phyloP scores from a whole-genome alignment of 1,140 invertebrate genomes.

The Drosophila burlai region DNA sequence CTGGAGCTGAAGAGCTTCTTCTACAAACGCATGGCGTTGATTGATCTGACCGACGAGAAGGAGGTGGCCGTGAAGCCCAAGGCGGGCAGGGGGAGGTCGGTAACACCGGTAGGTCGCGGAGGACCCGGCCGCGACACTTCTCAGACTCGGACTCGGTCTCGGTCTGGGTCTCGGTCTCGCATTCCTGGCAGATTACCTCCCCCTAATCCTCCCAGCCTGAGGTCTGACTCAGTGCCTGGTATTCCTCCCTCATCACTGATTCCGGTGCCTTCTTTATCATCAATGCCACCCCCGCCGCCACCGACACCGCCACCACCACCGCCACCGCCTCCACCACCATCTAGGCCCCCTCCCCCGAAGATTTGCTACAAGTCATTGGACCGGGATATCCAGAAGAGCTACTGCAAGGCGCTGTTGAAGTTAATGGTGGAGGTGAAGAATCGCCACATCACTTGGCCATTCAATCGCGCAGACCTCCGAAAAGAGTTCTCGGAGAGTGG shows the following conservation, averaged over 20 bases:
- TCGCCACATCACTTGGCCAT: background rate
- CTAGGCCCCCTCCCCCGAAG: background rate
- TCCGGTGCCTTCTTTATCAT: background rate
- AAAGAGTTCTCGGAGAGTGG: background rate
- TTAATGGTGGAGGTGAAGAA: background rate
- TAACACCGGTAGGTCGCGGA: background rate
- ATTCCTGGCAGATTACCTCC: no score
- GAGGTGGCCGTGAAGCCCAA: constrained; percentile 16
- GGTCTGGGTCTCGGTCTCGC: background rate
- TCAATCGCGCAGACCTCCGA: background rate
- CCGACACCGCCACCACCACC: background rate
- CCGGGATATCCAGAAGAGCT: background rate
- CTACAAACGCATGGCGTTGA: background rate
- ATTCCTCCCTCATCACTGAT: background rate
- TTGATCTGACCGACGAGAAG: constrained; percentile 31
- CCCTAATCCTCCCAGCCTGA: no score
- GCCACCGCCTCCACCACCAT: background rate
- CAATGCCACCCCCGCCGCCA: background rate
- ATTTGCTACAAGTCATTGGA: background rate
- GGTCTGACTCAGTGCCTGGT: no score
- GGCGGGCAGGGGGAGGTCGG: background rate
- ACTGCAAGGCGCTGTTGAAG: background rate
- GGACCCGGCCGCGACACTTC: background rate
- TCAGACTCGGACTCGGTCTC: background rate
- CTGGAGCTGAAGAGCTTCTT: constrained; percentile 9